A percentile compares a stretch with the other conserved stretches of the same genome.
phyloP scores from a whole-genome alignment of 1,140 invertebrate genomes.

The Paracyclopina nana region DNA sequence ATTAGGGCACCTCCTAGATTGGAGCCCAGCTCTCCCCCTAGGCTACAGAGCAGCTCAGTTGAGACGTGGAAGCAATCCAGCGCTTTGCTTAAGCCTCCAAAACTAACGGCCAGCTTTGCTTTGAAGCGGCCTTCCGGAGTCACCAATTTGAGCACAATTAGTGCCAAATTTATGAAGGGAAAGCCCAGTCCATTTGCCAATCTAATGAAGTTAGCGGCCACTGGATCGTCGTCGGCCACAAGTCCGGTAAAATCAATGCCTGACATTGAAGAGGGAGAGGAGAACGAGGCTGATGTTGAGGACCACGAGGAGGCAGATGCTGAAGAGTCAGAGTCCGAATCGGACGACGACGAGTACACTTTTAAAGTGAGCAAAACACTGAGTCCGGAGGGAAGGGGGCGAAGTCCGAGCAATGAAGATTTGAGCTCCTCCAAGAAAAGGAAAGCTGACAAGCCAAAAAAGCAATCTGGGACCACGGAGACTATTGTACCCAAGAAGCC shows the following conservation, averaged over 20 bases:
- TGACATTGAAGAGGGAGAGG: not conserved
- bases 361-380: too few species aligned
- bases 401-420: too few species aligned
- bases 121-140: conserved; percentile 2
- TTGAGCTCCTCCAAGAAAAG: conserved; percentile 8
- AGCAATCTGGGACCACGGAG: conserved; percentile 11
- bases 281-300: not conserved
- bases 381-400: too few species aligned
- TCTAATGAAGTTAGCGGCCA: conserved; percentile 2
- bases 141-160: conserved; percentile 12
- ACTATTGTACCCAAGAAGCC: conserved; percentile 17
- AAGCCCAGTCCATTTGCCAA: conserved; percentile 16
- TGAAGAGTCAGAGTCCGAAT: not conserved
- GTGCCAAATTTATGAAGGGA: conserved; percentile 12
- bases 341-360: too few species aligned
- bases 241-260: too few species aligned
- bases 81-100: conserved; percentile 9
- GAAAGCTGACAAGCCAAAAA: conserved; percentile 14
- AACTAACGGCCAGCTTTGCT: conserved; percentile 2
- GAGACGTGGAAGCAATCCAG: too few species aligned
- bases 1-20: too few species aligned
- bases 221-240: too few species aligned
- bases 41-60: not conserved
- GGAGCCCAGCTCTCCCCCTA: too few species aligned
- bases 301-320: not conserved